phyloP scores from a whole-genome alignment of 2,113 vertebrate species.

The Gasterosteus nipponicus region DNA sequence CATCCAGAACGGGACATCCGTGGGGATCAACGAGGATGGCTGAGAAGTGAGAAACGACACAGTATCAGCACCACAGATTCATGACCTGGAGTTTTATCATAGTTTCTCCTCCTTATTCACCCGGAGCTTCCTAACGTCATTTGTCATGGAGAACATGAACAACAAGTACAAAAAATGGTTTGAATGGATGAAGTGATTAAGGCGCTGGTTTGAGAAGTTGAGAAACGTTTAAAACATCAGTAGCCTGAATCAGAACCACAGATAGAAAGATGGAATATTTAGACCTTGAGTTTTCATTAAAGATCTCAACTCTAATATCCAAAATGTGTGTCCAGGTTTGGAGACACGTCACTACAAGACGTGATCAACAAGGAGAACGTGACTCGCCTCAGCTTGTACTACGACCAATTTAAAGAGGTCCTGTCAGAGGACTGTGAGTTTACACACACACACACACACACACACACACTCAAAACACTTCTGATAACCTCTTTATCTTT shows the following conservation, averaged over 20 bases:
- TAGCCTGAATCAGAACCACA: no score
- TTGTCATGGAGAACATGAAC: background rate
- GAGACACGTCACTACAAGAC: conserved; percentile 96
- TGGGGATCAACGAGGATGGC: conserved; percentile 97
- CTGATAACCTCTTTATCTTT: background rate
- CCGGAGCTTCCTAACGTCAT: background rate
- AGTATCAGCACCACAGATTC: background rate
- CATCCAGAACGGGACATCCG: conserved; percentile 96
- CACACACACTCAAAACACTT: background rate
- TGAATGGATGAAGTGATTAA: background rate
- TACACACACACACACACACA: no score
- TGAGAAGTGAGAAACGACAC: conserved; percentile 85
- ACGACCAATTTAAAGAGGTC: conserved; percentile 98
- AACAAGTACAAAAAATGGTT: background rate
- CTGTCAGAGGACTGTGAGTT: conserved; percentile 97
- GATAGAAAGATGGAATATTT: background rate
- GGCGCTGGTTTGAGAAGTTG: background rate
- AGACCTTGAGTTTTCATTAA: background rate
- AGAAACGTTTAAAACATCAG: background rate
- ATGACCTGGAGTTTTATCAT: background rate
- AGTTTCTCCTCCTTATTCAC: background rate
- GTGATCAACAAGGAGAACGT: conserved; percentile 94
- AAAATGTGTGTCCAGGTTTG: conserved; percentile 84
- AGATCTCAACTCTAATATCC: background rate
- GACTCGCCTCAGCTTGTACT: conserved; percentile 93